These are phyloP conservation scores for Pterophyllum scalare DNA, from an alignment of 2,113 vertebrate genomes.

Conservation along the genomic window DNA sequence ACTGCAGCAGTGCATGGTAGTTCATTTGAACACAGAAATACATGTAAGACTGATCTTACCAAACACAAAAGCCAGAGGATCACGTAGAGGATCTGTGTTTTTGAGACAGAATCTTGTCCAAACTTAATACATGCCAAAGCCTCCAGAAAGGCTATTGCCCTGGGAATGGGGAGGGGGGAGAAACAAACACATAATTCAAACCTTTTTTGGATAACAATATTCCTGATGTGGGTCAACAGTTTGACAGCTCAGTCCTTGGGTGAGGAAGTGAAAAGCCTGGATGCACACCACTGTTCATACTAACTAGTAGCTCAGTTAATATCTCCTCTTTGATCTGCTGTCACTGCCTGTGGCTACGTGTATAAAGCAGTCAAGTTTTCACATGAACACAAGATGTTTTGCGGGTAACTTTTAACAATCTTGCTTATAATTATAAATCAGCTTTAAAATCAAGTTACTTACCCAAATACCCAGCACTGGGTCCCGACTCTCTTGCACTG, in stretches of 20 bases:
- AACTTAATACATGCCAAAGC: conserved; percentile 97
- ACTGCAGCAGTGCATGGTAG: neutral
- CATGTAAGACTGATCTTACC: conserved; percentile 82
- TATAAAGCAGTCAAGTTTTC: neutral
- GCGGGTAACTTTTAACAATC: neutral
- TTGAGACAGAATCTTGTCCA: conserved; percentile 97
- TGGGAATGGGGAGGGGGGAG: conserved; percentile 57
- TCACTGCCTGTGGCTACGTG: neutral
- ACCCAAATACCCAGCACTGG: conserved; percentile 99
- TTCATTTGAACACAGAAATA: neutral
- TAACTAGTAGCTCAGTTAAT: neutral
- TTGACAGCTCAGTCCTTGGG: neutral
- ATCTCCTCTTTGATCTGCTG: neutral
- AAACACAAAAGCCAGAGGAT: conserved; percentile 95
- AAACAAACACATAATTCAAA: neutral
- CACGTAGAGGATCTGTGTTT: conserved; percentile 95
- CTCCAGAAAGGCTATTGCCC: conserved; percentile 96
- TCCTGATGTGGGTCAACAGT: neutral
- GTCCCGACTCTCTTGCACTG: conserved; percentile 98
- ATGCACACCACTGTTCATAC: neutral
- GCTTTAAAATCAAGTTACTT: conserved; percentile 66
- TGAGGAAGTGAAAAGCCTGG: neutral
- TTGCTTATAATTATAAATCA: neutral
- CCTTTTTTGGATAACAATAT: conserved; percentile 10
- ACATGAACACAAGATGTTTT: neutral